phyloP scores from a whole-genome alignment of 2,888 invertebrate species.

The Yponomeuta plumbellus region DNA sequence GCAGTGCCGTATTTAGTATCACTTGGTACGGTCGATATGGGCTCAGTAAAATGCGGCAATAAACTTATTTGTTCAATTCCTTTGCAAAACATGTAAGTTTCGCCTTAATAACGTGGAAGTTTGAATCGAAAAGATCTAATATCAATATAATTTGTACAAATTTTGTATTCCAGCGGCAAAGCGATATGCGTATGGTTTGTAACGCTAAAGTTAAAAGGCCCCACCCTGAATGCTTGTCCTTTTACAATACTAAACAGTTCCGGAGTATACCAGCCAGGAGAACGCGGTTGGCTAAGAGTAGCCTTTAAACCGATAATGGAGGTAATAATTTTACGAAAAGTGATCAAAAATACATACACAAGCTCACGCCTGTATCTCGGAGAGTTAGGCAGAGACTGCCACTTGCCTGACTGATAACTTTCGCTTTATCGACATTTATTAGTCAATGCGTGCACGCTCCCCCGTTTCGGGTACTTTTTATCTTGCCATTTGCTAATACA shows the following conservation, averaged over 20 bases:
- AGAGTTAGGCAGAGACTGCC: no score
- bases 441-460: no score
- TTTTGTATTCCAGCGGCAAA: slow-evolving; percentile 60
- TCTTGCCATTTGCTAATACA: no score
- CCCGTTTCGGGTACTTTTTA: no score
- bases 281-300: slow-evolving; percentile 69
- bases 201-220: slow-evolving; percentile 47
- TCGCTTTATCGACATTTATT: no score
- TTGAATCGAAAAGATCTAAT: not conserved
- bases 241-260: slow-evolving; percentile 54
- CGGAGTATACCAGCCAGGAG: slow-evolving; percentile 67
- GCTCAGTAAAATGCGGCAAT: slow-evolving; percentile 76
- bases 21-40: slow-evolving; percentile 68
- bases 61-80: slow-evolving; percentile 71
- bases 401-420: no score
- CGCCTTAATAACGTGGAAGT: not conserved
- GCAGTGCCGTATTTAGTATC: slow-evolving; percentile 74
- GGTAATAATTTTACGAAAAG: slow-evolving; percentile 34
- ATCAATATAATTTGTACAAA: not conserved
- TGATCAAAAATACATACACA: no score
- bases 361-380: no score
- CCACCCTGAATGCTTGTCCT: slow-evolving; percentile 37
- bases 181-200: slow-evolving; percentile 76
- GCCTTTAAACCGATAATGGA: slow-evolving; percentile 75
- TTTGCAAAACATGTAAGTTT: slow-evolving; percentile 75